Percentiles rank a stretch among this genome's conserved stretches.
These are phyloP conservation scores for Eudasyphora cyanicolor DNA, from an alignment of 2,888 invertebrate species.

Conservation along the genomic window DNA sequence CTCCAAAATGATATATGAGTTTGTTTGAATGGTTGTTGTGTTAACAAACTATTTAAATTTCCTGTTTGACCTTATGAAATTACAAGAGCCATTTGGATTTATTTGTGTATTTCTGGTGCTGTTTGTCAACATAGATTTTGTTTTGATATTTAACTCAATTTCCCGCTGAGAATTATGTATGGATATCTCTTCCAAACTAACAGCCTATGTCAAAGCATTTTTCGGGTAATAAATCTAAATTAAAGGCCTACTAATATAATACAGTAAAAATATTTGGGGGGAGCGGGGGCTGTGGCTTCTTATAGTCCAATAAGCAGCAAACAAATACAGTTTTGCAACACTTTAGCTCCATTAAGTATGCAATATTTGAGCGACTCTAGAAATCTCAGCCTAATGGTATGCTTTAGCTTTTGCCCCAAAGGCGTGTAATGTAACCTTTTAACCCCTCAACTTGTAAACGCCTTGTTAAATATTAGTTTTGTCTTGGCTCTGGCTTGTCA, in stretches of 20 bases:
- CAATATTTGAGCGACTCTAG: background rate
- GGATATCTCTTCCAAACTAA: no score
- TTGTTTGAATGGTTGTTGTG: background rate
- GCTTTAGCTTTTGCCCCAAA: background rate
- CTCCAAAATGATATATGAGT: background rate
- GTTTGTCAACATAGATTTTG: background rate
- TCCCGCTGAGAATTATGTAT: background rate
- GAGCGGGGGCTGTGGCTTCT: no score
- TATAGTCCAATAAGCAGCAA: background rate
- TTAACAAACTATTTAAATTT: constrained; percentile 15
- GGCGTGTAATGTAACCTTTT: no score
- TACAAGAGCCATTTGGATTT: background rate
- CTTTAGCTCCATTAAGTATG: constrained; percentile 12
- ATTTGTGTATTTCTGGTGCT: background rate
- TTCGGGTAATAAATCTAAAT: background rate
- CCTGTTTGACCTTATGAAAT: background rate
- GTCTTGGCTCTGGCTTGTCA: constrained; percentile 4
- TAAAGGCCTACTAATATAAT: background rate
- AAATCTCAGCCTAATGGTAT: background rate
- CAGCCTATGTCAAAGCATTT: background rate
- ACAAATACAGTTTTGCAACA: no score
- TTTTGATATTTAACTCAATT: constrained; percentile 16
- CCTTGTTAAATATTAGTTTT: constrained; percentile 22
- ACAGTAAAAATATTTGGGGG: no score
- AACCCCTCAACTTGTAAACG: background rate